Percentiles rank a stretch among this genome's conserved stretches.
These are phyloP conservation scores for Rhynchotus rufescens DNA, from an alignment of 2,797 vertebrate species.

Conservation along the genomic window DNA sequence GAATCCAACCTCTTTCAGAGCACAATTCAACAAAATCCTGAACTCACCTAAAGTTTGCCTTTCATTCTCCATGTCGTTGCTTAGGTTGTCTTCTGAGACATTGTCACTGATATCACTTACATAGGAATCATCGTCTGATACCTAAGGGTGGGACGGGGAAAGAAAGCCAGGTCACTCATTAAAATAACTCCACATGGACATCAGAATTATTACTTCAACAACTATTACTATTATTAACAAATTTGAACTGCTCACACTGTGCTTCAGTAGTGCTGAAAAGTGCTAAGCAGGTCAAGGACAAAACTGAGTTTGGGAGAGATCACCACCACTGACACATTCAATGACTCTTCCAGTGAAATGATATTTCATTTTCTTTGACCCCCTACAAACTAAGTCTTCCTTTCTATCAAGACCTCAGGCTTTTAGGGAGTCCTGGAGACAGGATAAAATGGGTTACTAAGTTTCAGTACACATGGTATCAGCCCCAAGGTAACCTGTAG, in stretches of 20 bases:
- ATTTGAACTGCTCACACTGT: not conserved
- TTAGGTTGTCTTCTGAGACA: conserved; percentile 93
- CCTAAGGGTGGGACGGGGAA: conserved; percentile 75
- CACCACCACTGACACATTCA: not conserved
- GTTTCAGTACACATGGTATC: not conserved
- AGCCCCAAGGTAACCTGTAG: not conserved
- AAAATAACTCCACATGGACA: not conserved
- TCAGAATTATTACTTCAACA: not conserved
- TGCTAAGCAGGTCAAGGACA: not conserved
- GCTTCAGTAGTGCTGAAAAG: not conserved
- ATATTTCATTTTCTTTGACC: not conserved
- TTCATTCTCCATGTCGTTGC: conserved; percentile 89
- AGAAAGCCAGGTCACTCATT: conserved; percentile 26
- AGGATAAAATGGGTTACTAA: not conserved
- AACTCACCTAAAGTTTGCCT: conserved; percentile 82
- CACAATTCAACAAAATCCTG: not conserved
- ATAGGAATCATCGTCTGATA: conserved; percentile 95
- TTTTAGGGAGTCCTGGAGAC: not conserved
- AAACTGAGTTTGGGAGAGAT: not conserved
- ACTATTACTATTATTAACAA: not conserved
- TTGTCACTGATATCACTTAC: conserved; percentile 98
- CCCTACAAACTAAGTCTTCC: not conserved
- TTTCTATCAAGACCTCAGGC: not conserved
- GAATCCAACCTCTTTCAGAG: not conserved
- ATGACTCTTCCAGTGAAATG: not conserved